Evolutionary conservation across 2,113 vertebrate genomes (phyloP), one percentile per base, ranked within the genome.

Genomic region (Pteronura brasiliensis): DNA sequence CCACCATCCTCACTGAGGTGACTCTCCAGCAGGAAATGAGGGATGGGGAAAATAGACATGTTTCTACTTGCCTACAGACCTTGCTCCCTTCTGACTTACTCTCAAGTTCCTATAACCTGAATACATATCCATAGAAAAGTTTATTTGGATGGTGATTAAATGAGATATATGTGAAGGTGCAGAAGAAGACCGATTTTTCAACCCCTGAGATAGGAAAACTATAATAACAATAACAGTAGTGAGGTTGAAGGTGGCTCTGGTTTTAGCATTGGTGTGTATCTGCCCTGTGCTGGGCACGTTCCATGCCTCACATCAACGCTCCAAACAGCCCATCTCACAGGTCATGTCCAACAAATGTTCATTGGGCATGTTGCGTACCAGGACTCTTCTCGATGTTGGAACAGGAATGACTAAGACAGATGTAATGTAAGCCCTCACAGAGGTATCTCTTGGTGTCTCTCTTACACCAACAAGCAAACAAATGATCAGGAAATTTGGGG

Each of bases 31-130:
- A 88, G 76, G 47, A 49, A 84, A 25, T 17, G 42, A 42, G 34
- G 49, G 69, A 1, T 5, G 9, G 39, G 44, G 76, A 76, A 67
- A 42, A 69, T 4, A 49, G 4, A 10, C 29, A 10, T 0, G 0
- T 13, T 21, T 63, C 84, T 29, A 31, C 6, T 25, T 44, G n/a
- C 76, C 89, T 36, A 0, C 7, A 9, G 61, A 9, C n/a, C 81
- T 20, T 59, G 20, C 44, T 42, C 21, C 3, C 23, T 27, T 72
- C 36, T 25, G 25, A 67, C 55, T 55, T 69, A n/a, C 49, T 15
- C 42, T 29, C 57, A 63, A 90, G 72, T 31, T 25, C 67, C 77
- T 13, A 13, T n/a, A 17, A 57, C 29, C 1, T 21, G 29, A 59
- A 59, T 1, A 10, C 27, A 11, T 34, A 67, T 61, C 52, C 86